Conservation (phyloP, 2,888 invertebrate genomes). For the Meandrusa payeni region DNA sequence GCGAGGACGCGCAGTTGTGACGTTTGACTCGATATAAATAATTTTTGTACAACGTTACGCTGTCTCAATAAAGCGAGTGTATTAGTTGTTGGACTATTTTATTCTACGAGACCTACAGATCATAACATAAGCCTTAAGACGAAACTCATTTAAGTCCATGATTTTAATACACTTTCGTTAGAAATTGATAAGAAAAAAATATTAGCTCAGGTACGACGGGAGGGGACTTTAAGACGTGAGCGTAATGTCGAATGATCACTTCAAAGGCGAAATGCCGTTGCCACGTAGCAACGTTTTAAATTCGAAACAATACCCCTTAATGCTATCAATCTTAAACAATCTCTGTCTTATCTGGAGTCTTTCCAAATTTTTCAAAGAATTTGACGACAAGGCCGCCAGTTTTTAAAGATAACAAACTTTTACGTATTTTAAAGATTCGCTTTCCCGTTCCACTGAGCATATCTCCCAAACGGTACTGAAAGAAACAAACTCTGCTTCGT, state of each 20-base stretch:
- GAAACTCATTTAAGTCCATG: constrained; percentile 33
- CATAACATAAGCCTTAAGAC: constrained; percentile 23
- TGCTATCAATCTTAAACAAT: constrained; percentile 25
- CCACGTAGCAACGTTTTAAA: constrained; percentile 26
- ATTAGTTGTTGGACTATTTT: too few relatives aligned
- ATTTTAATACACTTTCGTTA: constrained; percentile 42
- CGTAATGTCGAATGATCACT: constrained; percentile 32
- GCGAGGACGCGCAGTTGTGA: too few relatives aligned
- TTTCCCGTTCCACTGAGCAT: too few relatives aligned
- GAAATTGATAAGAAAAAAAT: constrained; percentile 45
- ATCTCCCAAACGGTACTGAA: too few relatives aligned
- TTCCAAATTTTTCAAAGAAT: constrained; percentile 11
- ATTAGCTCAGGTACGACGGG: constrained; percentile 36
- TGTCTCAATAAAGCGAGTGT: too few relatives aligned
- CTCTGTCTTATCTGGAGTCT: constrained; percentile 15
- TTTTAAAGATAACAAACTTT: too few relatives aligned
- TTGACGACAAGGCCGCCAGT: too few relatives aligned
- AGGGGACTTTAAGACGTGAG: constrained; percentile 40
- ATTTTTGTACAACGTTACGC: too few relatives aligned
- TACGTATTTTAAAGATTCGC: too few relatives aligned
- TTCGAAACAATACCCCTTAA: constrained; percentile 26
- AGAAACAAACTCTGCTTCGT: too few relatives aligned
- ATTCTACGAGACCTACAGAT: too few relatives aligned
- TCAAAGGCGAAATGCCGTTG: constrained; percentile 23
- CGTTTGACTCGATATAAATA: too few relatives aligned